Base-by-base conservation (phyloP, 2,113 vertebrate genomes). In the Oncorhynchus nerka region DNA sequence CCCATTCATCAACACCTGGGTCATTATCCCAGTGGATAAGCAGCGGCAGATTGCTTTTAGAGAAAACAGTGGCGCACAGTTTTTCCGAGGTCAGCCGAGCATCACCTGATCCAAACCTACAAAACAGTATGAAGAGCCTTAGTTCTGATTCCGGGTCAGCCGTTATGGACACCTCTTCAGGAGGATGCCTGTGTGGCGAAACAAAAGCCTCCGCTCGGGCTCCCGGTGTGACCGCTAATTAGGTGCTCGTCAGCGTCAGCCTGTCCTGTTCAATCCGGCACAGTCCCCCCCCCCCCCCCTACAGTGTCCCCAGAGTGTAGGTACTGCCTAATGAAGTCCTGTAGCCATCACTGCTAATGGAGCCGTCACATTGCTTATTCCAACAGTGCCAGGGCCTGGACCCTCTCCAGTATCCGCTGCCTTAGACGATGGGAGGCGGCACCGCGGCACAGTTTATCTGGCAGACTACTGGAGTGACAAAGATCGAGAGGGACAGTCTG, bases 301-400 rank as follows among this genome's bases (percentile, higher is more conserved):
- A 30, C 74, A 65, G 11, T 67, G 51, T 48, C 2, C 39, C 39
- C 39, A 45, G 39, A 45, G 39, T 45, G 39, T 11, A 45, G 39
- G 39, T 45, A 45, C 39, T 45, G 72, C 67, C 64, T 87, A 86
- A 90, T 86, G 86, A 84, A 84, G 80, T 84, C 81, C 76, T 4
- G 71, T 75, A 71, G 84, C 85, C 86, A 83, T 70, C 70, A 12
- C 81, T 49, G 81, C 85, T 82, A 86, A 87, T 78, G 81, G 79
- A 82, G 75, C 71, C 82, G 80, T 87, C 84, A 79, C 84, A 87
- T 77, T 68, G 79, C 85, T 83, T 84, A 77, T 76, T 86, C 64
- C 61, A 73, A 55, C 19, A 4, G 59, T 7, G 67, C 73, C 79
- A 70, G 83, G 75, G 68, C 81, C 51, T 55, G 61, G 61, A 64